These are phyloP conservation scores for Anser brachyrhynchus DNA, from an alignment of 2,113 vertebrate species.

Conservation along the genomic window DNA sequence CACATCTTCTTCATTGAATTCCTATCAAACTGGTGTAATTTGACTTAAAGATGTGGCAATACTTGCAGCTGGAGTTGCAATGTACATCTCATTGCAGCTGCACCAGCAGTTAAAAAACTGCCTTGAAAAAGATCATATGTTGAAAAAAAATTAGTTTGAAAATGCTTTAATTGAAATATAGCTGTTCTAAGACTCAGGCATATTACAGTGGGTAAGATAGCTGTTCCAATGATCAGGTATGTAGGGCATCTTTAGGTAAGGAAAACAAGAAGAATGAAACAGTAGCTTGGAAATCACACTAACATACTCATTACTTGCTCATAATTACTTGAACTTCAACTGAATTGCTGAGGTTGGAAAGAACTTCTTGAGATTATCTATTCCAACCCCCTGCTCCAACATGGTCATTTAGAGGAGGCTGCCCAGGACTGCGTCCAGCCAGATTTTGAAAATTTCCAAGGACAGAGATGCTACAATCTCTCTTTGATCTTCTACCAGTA, in stretches of 20 bases:
- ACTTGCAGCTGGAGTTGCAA: background rate
- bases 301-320: background rate
- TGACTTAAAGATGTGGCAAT: background rate
- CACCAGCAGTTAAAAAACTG: background rate
- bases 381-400: no score
- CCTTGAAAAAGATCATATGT: background rate
- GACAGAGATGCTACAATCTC: background rate
- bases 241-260: background rate
- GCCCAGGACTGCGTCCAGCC: no score
- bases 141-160: background rate
- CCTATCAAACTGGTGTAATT: background rate
- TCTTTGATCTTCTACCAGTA: background rate
- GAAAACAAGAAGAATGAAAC: background rate
- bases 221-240: background rate
- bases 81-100: rapidly evolving
- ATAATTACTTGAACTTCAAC: background rate
- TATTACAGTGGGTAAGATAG: background rate
- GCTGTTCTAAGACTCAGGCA: background rate
- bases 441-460: background rate
- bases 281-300: background rate
- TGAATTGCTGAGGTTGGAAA: no score
- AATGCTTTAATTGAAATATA: background rate
- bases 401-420: no score
- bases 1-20: background rate
- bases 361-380: no score